phyloP scores from a whole-genome alignment of 2,113 vertebrate species.

The Montifringilla adamsi region DNA sequence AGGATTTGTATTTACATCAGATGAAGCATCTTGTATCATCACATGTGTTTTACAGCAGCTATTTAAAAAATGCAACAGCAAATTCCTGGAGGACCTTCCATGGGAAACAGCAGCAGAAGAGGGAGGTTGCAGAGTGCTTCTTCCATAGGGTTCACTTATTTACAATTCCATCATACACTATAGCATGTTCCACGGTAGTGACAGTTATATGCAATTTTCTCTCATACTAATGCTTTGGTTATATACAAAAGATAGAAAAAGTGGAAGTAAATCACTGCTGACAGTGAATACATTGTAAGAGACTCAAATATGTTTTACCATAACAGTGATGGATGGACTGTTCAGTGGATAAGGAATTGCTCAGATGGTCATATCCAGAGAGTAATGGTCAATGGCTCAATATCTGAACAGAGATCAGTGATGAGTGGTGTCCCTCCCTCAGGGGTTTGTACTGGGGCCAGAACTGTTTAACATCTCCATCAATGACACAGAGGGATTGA shows the following conservation, averaged over 20 bases:
- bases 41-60: not conserved
- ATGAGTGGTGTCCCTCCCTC: not conserved
- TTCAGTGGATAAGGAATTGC: not conserved
- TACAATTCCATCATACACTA: not conserved
- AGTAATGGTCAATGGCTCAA: not conserved
- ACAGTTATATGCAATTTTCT: not conserved
- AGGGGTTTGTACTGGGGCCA: not conserved
- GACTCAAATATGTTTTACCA: not conserved
- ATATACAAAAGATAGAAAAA: not conserved
- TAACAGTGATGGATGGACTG: not conserved
- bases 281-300: not conserved
- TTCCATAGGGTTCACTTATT: not conserved
- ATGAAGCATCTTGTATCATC: not conserved
- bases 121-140: not conserved
- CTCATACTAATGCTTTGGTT: not conserved
- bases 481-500: rapidly evolving
- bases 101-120: not conserved
- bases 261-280: not conserved
- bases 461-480: not conserved
- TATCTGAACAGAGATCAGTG: not conserved
- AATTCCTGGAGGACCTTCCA: not conserved
- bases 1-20: not conserved
- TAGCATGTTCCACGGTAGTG: not conserved
- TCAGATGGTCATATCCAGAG: not conserved
- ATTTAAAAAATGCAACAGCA: not conserved